phyloP scores from a whole-genome alignment of 2,113 vertebrate species.

The Desmodus rotundus region DNA sequence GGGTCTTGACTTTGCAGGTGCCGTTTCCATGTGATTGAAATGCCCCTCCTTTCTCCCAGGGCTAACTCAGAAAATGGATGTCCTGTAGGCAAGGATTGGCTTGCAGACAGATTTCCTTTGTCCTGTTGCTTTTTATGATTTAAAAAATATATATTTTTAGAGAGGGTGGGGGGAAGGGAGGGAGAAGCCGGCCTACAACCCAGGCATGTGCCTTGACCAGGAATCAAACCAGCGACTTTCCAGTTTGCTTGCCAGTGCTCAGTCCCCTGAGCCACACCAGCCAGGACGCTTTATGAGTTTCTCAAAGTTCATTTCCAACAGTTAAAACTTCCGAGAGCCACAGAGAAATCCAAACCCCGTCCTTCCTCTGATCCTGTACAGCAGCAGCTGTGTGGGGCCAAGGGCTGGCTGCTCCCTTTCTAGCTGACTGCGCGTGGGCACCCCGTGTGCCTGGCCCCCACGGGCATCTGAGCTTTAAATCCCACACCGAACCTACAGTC shows the following conservation, averaged over 20 bases:
- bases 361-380: neutral
- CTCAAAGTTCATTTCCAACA: neutral
- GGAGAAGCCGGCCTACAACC: too few relatives aligned
- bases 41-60: neutral
- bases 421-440: fast-evolving
- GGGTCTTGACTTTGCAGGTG: neutral
- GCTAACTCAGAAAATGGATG: neutral
- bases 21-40: neutral
- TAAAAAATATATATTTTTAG: too few relatives aligned
- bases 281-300: too few relatives aligned
- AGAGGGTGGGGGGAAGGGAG: too few relatives aligned
- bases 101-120: neutral
- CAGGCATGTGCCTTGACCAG: too few relatives aligned
- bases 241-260: too few relatives aligned
- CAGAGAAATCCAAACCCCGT: neutral
- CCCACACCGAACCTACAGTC: neutral
- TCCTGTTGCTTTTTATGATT: neutral
- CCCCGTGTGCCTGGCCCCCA: neutral
- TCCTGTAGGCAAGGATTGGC: neutral
- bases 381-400: neutral
- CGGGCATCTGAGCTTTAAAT: neutral
- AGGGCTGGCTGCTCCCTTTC: neutral
- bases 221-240: too few relatives aligned
- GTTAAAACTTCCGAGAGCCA: neutral
- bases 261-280: too few relatives aligned